Evolutionary conservation across 2,113 vertebrate species (phyloP), one percentile per base, ranked within the genome.

Genomic region (Alectura lathami): DNA sequence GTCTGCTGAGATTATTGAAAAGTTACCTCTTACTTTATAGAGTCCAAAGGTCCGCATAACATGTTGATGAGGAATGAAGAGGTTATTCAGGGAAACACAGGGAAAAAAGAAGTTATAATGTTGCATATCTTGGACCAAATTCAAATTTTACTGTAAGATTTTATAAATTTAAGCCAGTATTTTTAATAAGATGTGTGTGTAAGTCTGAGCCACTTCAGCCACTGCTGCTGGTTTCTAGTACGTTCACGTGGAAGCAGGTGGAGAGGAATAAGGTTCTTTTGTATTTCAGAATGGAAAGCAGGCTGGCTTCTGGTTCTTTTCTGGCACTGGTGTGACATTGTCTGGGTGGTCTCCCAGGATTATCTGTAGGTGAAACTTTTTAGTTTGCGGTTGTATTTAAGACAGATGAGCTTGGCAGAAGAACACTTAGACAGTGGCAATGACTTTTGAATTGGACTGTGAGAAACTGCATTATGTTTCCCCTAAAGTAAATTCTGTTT

Each of bases 271-370:
- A 86, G 54, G n/a, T 32, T 83, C 24, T 17, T 90, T 67, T 90
- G 54, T 88, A 22, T 48, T 79, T 88, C 70, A 63, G 63, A 88
- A 83, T 12, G 21, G 74, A 80, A 95, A 88, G 56, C 83, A 95
- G 88, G 36, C 20, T 89, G 76, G 43, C 75, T 91, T 93, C 93
- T 96, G 92, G 75, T 88, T 93, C 90, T 91, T 86, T 88, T 93
- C 89, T 86, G 82, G 82, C 42, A 20, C 53, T 32, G 26, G 36
- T 66, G 40, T 94, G 85, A 88, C 54, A 59, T 73, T 3, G 0
- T 82, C 53, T 93, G 92, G 92, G 86, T 91, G 92, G 86, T 70
- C 95, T 83, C 77, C 60, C 50, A 20, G 76, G 50, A 91, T 94
- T 92, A 92, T 91, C 87, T 94, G 84, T 83, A 83, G 56, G 51